These are phyloP conservation scores for Amphiduros pacificus DNA, from an alignment of 2,888 invertebrate genomes.

Conservation along the genomic window DNA sequence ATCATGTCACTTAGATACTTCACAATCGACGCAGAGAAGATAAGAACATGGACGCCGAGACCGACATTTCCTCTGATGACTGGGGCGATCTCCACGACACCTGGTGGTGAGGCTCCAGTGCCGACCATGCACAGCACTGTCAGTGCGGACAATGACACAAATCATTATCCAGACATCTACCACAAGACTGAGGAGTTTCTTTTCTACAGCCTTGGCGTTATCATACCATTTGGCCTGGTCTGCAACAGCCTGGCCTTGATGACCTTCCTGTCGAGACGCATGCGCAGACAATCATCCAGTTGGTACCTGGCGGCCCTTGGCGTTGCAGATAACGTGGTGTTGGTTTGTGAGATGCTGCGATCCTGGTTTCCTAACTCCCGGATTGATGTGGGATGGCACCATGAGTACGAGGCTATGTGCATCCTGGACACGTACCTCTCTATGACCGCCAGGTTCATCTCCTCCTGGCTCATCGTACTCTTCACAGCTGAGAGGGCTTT, in stretches of 20 bases:
- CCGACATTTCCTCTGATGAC: too few species aligned
- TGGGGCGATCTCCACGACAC: too few species aligned
- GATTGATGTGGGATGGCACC: background rate
- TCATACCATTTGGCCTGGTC: constrained; percentile 1
- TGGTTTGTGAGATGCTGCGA: background rate
- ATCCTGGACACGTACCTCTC: background rate
- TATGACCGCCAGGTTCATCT: background rate
- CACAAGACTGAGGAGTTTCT: constrained; percentile 1
- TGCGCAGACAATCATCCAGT: constrained; percentile 5
- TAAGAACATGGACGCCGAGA: too few species aligned
- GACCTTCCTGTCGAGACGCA: constrained; percentile 4
- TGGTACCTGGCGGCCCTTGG: constrained; percentile 2
- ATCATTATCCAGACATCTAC: too few species aligned
- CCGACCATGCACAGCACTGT: too few species aligned
- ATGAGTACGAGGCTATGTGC: background rate
- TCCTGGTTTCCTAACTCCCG: constrained; percentile 4
- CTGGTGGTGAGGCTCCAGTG: too few species aligned
- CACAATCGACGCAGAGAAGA: too few species aligned
- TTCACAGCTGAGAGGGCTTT: constrained; percentile 4
- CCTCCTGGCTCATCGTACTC: constrained; percentile 5
- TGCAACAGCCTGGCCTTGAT: background rate
- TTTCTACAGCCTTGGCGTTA: background rate
- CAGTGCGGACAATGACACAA: too few species aligned
- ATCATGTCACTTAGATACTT: too few species aligned
- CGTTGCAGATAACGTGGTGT: constrained; percentile 1